Conservation (phyloP, 2,888 invertebrate genomes). For the Eristalis pertinax region DNA sequence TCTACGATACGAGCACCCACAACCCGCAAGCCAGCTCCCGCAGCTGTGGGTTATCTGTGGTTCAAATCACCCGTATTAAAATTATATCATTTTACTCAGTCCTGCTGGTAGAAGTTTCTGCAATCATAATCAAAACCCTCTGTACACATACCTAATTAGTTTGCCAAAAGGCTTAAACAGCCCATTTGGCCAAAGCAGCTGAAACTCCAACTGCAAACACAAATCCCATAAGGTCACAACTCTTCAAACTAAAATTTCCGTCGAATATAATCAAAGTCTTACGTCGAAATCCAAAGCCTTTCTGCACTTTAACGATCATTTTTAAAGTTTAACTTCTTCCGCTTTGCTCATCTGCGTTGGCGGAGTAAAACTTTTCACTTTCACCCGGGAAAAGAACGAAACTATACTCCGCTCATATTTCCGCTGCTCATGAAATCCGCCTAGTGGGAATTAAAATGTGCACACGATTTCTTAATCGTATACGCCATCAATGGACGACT, state of each 20-base stretch:
- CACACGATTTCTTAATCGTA: conserved; percentile 22
- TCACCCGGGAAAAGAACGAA: not conserved
- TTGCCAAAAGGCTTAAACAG: no score
- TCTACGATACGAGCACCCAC: no score
- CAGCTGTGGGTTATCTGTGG: no score
- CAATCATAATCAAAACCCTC: no score
- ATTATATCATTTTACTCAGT: no score
- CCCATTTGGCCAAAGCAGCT: not conserved
- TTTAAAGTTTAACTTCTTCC: not conserved
- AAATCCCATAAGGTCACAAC: not conserved
- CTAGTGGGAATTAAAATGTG: conserved; percentile 21
- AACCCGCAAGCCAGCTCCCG: no score
- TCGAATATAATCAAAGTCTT: not conserved
- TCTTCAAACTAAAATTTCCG: not conserved
- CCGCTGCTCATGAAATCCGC: conserved; percentile 1
- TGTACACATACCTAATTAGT: no score
- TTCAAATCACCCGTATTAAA: no score
- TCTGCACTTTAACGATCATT: not conserved
- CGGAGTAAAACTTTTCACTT: conserved; percentile 2
- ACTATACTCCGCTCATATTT: conserved; percentile 20
- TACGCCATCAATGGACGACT: conserved; percentile 1
- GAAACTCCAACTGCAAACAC: not conserved
- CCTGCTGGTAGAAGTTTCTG: no score
- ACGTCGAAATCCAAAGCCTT: not conserved
- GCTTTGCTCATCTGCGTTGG: not conserved